phyloP scores from a whole-genome alignment of 2,113 vertebrate genomes.

The Rhynchopsitta pachyrhyncha region DNA sequence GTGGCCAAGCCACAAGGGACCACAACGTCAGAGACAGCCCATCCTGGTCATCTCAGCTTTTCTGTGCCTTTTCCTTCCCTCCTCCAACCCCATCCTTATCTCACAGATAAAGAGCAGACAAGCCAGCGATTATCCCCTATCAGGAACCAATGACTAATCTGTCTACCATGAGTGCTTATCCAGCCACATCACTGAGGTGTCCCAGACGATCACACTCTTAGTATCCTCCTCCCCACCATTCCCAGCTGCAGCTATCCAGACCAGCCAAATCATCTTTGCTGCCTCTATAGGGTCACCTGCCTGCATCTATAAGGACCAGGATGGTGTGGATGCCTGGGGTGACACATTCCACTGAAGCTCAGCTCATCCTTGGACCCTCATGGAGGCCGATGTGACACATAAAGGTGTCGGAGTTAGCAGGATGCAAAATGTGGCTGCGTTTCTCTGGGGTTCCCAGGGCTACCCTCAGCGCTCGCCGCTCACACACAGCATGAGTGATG shows the following conservation, averaged over 20 bases:
- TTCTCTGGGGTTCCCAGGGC: not conserved
- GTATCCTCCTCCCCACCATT: not conserved
- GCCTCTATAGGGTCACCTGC: not conserved
- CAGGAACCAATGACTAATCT: conserved; percentile 55
- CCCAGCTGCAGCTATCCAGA: not conserved
- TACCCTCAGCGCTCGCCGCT: not conserved
- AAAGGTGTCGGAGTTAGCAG: not conserved
- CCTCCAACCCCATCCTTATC: conserved; percentile 18
- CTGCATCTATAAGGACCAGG: not conserved
- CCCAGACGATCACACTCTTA: not conserved
- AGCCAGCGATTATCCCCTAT: conserved; percentile 55
- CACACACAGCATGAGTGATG: not conserved
- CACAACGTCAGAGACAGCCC: not conserved
- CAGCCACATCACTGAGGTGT: not conserved
- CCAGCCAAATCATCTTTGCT: not conserved
- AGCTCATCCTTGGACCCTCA: not conserved
- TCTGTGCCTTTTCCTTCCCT: not conserved
- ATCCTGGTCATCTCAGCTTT: not conserved
- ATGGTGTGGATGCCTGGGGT: not conserved
- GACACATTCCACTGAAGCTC: not conserved
- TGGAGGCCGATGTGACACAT: rapidly evolving
- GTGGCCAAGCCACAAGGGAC: not conserved
- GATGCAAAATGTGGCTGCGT: not conserved
- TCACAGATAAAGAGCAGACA: conserved; percentile 47
- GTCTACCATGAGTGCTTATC: conserved; percentile 21